Evolutionary conservation across 2,113 vertebrate species (phyloP), one percentile per base, ranked within the genome.

Genomic region (Cephalopholis sonnerati): DNA sequence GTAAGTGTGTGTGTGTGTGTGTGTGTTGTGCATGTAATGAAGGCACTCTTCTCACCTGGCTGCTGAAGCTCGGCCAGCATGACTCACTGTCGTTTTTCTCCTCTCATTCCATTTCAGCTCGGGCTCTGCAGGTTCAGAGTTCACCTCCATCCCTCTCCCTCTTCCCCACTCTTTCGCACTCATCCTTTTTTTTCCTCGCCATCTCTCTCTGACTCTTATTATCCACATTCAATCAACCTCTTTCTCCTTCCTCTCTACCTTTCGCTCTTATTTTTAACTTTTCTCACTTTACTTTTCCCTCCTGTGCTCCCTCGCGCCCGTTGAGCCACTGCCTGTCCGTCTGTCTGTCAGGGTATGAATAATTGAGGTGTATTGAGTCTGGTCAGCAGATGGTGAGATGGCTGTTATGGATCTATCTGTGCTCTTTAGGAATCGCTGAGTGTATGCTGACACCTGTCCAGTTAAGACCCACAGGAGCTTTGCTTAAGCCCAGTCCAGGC

Each of bases 311-410:
- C 62, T 24, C 58, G 39, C 51, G 77, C 54, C 59, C 10, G 29
- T 48, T 71, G 82, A 90, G 79, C 80, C 29, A 25, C 82, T 80
- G 82, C 61, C 78, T 76, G 81, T 81, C 87, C 77, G 74, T 84
- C 51, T 70, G 75, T 86, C 74, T 82, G 82, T 85, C 75, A 74
- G 66, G 5, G 12, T 81, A 93, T 95, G 89, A 95, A 95, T 94
- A 93, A 94, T 95, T 93, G 87, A 95, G 82, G 79, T 81, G 87
- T 90, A 91, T 87, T 87, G 90, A 93, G 85, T 89, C 78, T 87
- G 90, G 83, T 91, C 91, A 91, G 90, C 94, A 95, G 93, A 95
- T 95, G 93, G 91, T 70, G 69, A 86, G 91, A 91, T 89, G 82
- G 89, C 86, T 32, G 66, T 85, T 87, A 76, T 82, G 82, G 91